Evolutionary conservation across 2,113 vertebrate species (phyloP).

Genomic region (Mustela lutreola): DNA sequence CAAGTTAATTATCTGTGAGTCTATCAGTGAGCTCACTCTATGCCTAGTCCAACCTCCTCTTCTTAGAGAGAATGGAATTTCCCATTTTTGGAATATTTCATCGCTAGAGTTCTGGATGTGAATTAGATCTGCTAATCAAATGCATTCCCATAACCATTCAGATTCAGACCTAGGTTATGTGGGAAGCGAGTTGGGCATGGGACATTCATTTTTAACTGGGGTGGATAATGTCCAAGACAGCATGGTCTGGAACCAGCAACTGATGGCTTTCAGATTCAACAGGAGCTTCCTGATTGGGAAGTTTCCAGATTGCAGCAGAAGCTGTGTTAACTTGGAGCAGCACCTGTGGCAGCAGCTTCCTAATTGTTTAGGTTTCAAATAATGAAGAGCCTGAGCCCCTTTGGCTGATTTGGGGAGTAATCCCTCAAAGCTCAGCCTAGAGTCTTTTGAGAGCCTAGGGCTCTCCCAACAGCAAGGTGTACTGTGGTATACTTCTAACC

Average conservation of each 20-base stretch:
- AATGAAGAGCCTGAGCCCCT: not conserved
- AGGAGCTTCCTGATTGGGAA: not conserved
- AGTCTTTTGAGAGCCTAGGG: not conserved
- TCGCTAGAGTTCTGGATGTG: constrained; percentile 6
- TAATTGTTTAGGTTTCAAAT: not conserved
- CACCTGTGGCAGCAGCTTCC: not conserved
- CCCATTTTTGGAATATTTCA: not conserved
- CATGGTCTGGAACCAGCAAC: not conserved
- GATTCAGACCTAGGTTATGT: not conserved
- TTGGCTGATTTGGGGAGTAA: not conserved
- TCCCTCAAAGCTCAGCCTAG: not conserved
- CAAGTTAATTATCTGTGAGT: not conserved
- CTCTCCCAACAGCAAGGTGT: not conserved
- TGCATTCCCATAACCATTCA: not conserved
- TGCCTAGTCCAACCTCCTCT: not conserved
- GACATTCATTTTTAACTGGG: not conserved
- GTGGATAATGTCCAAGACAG: not conserved
- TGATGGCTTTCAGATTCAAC: not conserved
- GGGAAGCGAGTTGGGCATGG: not conserved
- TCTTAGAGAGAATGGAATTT: not conserved
- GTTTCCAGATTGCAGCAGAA: not conserved
- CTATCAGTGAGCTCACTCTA: not conserved
- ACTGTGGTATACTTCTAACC: not conserved
- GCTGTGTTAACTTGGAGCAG: not conserved
- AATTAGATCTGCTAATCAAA: not conserved